A percentile compares a stretch with the other conserved stretches of the same genome.
Conservation (phyloP, 2,888 invertebrate genomes). For the Scaptomyza polygonia region DNA sequence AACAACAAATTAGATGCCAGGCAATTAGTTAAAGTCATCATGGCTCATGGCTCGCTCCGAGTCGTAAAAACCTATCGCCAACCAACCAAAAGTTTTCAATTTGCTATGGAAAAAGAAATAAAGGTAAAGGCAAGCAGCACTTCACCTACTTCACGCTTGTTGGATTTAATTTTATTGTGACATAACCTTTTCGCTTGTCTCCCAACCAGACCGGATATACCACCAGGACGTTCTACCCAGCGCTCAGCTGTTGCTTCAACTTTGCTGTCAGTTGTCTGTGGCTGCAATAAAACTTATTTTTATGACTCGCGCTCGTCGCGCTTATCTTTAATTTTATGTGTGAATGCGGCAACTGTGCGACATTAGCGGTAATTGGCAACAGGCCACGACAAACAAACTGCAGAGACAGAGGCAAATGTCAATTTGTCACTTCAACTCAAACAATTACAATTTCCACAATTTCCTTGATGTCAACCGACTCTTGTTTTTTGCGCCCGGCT, state of each 20-base stretch:
- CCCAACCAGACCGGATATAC: slow-evolving; percentile 22
- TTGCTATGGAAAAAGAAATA: slow-evolving; percentile 29
- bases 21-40: slow-evolving; percentile 53
- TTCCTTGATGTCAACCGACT: background rate
- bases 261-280: slow-evolving; percentile 19
- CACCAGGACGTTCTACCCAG: slow-evolving; percentile 21
- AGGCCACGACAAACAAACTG: slow-evolving; percentile 20
- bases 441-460: slow-evolving; percentile 32
- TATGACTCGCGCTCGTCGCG: slow-evolving; percentile 53
- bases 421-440: slow-evolving; percentile 55
- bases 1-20: slow-evolving; percentile 55
- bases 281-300: slow-evolving; percentile 76
- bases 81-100: slow-evolving; percentile 67
- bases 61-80: slow-evolving; percentile 49
- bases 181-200: slow-evolving; percentile 68
- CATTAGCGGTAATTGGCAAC: slow-evolving; percentile 79
- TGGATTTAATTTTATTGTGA: slow-evolving; percentile 79
- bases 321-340: slow-evolving; percentile 80
- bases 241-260: slow-evolving; percentile 52
- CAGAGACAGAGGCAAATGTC: slow-evolving; percentile 45
- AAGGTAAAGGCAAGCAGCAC: slow-evolving; percentile 17
- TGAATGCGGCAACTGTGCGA: slow-evolving; percentile 76
- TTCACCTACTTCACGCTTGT: slow-evolving; percentile 75
- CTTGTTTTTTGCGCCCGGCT: slow-evolving; percentile 6
- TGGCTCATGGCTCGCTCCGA: slow-evolving; percentile 33